phyloP scores from a whole-genome alignment of 30 jellyfish, hydroid and myxozoan species.

The Catostylus mosaicus region DNA sequence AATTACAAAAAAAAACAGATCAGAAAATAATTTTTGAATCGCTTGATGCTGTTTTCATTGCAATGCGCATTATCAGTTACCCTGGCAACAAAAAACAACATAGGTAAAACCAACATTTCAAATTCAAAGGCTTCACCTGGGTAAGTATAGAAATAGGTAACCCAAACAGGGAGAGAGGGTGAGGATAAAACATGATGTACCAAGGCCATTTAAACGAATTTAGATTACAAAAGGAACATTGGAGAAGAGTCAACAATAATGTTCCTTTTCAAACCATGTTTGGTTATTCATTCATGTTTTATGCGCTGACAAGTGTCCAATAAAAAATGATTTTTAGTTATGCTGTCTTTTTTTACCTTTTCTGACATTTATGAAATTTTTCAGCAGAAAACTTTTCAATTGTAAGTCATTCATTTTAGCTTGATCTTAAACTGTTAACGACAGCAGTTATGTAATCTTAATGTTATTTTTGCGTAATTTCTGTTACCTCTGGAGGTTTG shows the following conservation, averaged over 20 bases:
- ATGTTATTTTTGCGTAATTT: background rate
- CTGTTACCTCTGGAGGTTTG: conserved; percentile 41
- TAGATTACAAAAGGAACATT: too few species aligned
- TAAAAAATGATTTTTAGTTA: too few species aligned
- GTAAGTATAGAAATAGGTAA: background rate
- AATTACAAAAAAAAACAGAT: too few species aligned
- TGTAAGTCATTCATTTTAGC: background rate
- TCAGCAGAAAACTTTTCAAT: background rate
- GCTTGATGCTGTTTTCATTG: background rate
- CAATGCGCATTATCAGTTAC: background rate
- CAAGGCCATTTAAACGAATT: too few species aligned
- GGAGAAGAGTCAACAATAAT: too few species aligned
- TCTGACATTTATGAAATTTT: background rate
- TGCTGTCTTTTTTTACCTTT: too few species aligned
- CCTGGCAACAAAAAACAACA: too few species aligned
- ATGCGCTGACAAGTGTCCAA: too few species aligned
- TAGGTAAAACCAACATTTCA: too few species aligned
- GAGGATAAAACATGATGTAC: too few species aligned
- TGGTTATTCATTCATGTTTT: too few species aligned
- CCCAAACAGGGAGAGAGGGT: background rate
- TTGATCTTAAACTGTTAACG: background rate
- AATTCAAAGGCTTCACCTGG: background rate
- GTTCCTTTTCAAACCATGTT: too few species aligned
- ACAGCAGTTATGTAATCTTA: background rate
- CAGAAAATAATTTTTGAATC: background rate